These are phyloP conservation scores for Ramphastos sulfuratus DNA, from an alignment of 2,113 vertebrate genomes.

Conservation along the genomic window DNA sequence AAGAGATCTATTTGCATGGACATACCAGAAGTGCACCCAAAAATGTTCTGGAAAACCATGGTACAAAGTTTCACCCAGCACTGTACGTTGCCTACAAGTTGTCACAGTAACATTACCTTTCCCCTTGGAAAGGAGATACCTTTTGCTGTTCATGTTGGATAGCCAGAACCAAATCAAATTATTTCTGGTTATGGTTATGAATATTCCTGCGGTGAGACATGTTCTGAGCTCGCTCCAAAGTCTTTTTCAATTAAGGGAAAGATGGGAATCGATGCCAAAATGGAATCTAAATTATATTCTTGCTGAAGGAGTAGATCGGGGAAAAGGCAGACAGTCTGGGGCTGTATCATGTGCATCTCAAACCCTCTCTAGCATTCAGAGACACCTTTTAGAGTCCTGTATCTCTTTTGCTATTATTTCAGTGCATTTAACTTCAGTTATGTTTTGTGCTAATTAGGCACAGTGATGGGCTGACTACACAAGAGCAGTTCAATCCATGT, in stretches of 20 bases:
- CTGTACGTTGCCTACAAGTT: neutral
- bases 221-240: conserved; percentile 50
- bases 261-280: conserved; percentile 6
- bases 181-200: conserved; percentile 56
- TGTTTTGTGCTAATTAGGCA: neutral
- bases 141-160: conserved; percentile 13
- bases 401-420: neutral
- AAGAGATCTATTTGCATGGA: neutral
- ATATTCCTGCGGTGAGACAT: conserved; percentile 39
- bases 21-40: neutral
- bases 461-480: neutral
- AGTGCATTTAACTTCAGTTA: neutral
- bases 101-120: conserved; percentile 25
- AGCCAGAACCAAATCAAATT: conserved; percentile 55
- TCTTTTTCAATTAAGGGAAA: conserved; percentile 52
- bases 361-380: neutral
- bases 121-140: conserved; percentile 4
- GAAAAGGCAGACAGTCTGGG: conserved; percentile 38
- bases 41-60: neutral
- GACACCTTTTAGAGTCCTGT: neutral
- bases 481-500: neutral
- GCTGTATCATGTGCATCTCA: neutral
- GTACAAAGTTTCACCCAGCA: neutral
- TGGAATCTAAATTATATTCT: conserved; percentile 38
- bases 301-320: conserved; percentile 12